A percentile compares a stretch with the other conserved stretches of the same genome.
These are phyloP conservation scores for Eilema griseolum DNA, from an alignment of 2,888 invertebrate species.

Conservation along the genomic window DNA sequence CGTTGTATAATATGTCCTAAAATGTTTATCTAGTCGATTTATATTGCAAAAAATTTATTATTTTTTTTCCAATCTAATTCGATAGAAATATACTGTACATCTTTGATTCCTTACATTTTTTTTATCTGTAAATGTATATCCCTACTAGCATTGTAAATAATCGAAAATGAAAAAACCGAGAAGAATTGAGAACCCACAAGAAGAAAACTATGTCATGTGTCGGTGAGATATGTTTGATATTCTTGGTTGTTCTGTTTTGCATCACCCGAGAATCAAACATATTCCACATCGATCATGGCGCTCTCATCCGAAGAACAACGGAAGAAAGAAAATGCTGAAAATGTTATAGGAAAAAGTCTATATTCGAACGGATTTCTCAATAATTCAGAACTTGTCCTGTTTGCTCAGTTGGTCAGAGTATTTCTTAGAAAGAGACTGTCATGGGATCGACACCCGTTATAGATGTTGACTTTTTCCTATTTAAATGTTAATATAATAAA, in stretches of 20 bases:
- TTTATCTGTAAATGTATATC: too few relatives aligned
- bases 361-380: not conserved
- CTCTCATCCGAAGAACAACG: conserved; percentile 27
- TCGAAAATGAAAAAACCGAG: conserved; percentile 6
- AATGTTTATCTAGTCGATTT: not conserved
- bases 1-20: not conserved
- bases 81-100: too few relatives aligned
- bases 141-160: not conserved
- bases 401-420: too few relatives aligned
- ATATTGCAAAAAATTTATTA: too few relatives aligned
- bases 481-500: too few relatives aligned
- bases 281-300: conserved; percentile 93
- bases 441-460: too few relatives aligned
- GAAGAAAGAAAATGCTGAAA: not conserved
- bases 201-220: conserved; percentile 58
- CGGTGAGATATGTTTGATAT: conserved; percentile 99
- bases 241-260: conserved; percentile 97
- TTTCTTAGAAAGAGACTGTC: too few relatives aligned
- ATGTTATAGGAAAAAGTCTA: not conserved
- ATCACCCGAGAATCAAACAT: conserved; percentile 99
- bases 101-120: too few relatives aligned
- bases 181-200: conserved; percentile 37
- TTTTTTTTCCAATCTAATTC: too few relatives aligned
- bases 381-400: not conserved
- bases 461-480: too few relatives aligned